Conservation (phyloP, 2,888 invertebrate genomes). For the Thysanoteuthis rhombus region DNA sequence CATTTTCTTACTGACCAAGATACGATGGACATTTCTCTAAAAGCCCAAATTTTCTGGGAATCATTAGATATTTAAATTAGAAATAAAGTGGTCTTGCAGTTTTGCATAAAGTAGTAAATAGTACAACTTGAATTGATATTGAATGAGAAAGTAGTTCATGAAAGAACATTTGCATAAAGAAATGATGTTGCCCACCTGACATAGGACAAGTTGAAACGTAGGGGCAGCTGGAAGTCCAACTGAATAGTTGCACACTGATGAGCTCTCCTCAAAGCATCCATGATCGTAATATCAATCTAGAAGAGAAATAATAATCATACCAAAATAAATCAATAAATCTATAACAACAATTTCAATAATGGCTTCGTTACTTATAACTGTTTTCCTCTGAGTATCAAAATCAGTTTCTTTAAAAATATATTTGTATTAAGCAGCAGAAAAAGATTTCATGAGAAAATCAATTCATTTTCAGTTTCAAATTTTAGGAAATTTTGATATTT, state of each 20-base stretch:
- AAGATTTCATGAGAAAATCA: too few species aligned
- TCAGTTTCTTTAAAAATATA: too few species aligned
- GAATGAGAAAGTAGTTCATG: neutral
- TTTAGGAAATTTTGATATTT: too few species aligned
- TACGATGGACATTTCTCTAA: too few species aligned
- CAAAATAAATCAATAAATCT: neutral
- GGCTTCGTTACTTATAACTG: too few species aligned
- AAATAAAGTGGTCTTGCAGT: neutral
- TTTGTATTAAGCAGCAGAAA: too few species aligned
- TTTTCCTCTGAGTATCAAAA: too few species aligned
- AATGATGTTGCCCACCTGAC: constrained; percentile 68
- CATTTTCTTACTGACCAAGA: too few species aligned
- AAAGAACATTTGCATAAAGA: neutral
- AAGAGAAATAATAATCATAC: constrained; percentile 32
- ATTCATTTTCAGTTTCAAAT: too few species aligned
- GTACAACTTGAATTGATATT: neutral
- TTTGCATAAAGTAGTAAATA: neutral
- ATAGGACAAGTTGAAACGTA: constrained; percentile 82
- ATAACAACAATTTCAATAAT: neutral
- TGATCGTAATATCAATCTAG: constrained; percentile 92
- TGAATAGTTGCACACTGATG: constrained; percentile 99
- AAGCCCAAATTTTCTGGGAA: too few species aligned
- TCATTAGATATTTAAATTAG: neutral
- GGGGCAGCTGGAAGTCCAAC: constrained; percentile 96
- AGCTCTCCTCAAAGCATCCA: constrained; percentile 86